Evolutionary conservation across 2,888 invertebrate genomes (phyloP).

Genomic region (Apamea epomidion): DNA sequence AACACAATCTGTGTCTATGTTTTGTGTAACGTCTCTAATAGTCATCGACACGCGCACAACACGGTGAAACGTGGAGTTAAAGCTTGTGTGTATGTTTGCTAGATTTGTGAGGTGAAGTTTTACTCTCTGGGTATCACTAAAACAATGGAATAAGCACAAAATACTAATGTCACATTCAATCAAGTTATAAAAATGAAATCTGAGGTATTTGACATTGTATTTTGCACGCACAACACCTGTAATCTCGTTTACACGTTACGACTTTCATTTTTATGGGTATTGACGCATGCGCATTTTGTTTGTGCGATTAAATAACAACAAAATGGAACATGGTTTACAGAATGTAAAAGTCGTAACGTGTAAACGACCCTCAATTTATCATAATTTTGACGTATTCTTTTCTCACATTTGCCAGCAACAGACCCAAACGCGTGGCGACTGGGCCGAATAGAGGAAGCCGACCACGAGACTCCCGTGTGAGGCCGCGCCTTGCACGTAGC

Average conservation of each 20-base stretch:
- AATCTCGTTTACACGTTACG: slow-evolving; percentile 38
- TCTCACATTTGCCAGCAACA: slow-evolving; percentile 86
- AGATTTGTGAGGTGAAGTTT: slow-evolving; percentile 61
- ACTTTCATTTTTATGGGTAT: not conserved
- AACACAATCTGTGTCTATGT: slow-evolving; percentile 43
- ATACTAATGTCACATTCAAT: slow-evolving; percentile 40
- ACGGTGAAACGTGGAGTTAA: slow-evolving; percentile 65
- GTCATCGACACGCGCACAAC: slow-evolving; percentile 73
- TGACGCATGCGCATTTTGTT: not conserved
- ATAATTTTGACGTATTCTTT: slow-evolving; percentile 10
- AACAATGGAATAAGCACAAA: slow-evolving; percentile 37
- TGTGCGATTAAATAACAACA: not conserved
- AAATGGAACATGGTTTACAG: not conserved
- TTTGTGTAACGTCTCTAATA: slow-evolving; percentile 55
- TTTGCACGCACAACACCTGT: slow-evolving; percentile 46
- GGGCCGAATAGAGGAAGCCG: slow-evolving; percentile 95
- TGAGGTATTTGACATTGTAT: slow-evolving; percentile 44
- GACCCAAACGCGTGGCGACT: slow-evolving; percentile 95
- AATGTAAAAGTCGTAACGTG: slow-evolving; percentile 3
- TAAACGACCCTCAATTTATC: slow-evolving; percentile 8
- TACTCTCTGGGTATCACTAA: slow-evolving; percentile 46
- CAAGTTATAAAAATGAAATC: not conserved
- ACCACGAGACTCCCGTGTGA: slow-evolving; percentile 95
- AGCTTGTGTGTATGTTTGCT: slow-evolving; percentile 78
- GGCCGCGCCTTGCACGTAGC: slow-evolving; percentile 83